Base-by-base conservation (phyloP, 1,140 invertebrate species). In the Drosophila hydei region DNA sequence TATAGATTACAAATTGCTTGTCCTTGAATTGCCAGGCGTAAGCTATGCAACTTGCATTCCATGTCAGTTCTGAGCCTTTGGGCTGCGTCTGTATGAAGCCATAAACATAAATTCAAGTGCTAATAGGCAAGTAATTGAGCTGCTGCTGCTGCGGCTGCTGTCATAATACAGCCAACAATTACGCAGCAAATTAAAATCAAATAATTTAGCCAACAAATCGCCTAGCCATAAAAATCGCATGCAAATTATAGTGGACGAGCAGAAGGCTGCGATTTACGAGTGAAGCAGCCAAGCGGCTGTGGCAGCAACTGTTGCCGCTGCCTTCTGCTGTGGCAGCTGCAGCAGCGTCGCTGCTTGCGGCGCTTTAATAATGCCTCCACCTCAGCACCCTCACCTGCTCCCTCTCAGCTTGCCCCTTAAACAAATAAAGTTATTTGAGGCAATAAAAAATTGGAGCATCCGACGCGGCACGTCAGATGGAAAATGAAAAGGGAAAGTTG, bases 131-230 rank as follows among this genome's bases (percentile, higher is more conserved):
- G 50, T 69, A 73, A 58, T 52, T 72, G 67, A 40, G 51, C 42
- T 56, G 48, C 55, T 55, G 62, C 72, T 71, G 67, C 25, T 43
- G 25, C 45, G 60, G 69, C 38, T 43, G 25, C 45, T 61, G 69
- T 38, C 19, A 45, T 48, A 63, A 56, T 70, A 64, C 67, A 72
- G 52, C 71, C 77, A 52, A 54, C 87, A 90, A 90, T 89, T 90
- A 90, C 73, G 77, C 80, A 79, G 87, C 87, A 90, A 89, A 90
- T 90, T 90, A 90, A 90, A 90, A 90, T 90, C 87, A 90, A 90
- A 90, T 90, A 90, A 89, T 69, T 89, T 89, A 89, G 62, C 65
- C 77, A 72, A 65, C 73, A 89, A 90, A 90, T 85, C 73, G 81
- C 64, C 52, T 58, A 72, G 68, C 68, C 78, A 83, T 90, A 89